Percentiles rank a stretch among this genome's conserved stretches.
Conservation (phyloP, 2,113 vertebrate genomes). For the Amia ocellicauda region DNA sequence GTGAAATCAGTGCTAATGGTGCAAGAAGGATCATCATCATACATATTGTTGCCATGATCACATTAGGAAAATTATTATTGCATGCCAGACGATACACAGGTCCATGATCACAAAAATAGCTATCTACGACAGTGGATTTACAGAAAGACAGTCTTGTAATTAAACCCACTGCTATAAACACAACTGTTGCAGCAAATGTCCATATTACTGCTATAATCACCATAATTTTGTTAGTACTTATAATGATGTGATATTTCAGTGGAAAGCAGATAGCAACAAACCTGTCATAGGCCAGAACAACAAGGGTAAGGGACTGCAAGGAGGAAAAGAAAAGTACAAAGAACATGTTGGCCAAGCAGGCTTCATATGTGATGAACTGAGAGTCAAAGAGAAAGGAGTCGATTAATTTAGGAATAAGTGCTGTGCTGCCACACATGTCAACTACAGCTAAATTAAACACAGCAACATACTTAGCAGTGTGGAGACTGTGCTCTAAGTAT, state of each 20-base stretch:
- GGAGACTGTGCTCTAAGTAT: slow-evolving; percentile 41
- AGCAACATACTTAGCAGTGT: slow-evolving; percentile 58
- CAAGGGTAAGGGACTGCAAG: slow-evolving; percentile 58
- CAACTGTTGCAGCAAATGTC: slow-evolving; percentile 24
- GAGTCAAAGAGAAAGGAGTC: slow-evolving; percentile 56
- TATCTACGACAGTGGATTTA: slow-evolving; percentile 48
- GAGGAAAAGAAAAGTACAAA: slow-evolving; percentile 52
- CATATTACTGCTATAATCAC: slow-evolving; percentile 39
- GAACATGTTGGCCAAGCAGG: slow-evolving; percentile 53
- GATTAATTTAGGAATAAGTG: slow-evolving; percentile 57
- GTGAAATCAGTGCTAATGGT: slow-evolving; percentile 34
- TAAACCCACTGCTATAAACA: slow-evolving; percentile 19
- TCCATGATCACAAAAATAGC: slow-evolving; percentile 57
- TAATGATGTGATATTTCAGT: slow-evolving; percentile 51
- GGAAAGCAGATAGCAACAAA: slow-evolving; percentile 60
- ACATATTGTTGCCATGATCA: neutral
- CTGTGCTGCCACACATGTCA: slow-evolving; percentile 51
- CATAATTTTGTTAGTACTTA: too few relatives aligned
- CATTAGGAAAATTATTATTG: slow-evolving; percentile 43
- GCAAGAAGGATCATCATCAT: slow-evolving; percentile 23
- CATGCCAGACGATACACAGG: slow-evolving; percentile 50
- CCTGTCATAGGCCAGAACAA: slow-evolving; percentile 57
- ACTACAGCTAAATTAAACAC: slow-evolving; percentile 60
- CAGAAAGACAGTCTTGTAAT: slow-evolving; percentile 56
- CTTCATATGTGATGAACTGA: slow-evolving; percentile 41